phyloP scores from a whole-genome alignment of 1,140 invertebrate genomes.

The Bombus turneri region DNA sequence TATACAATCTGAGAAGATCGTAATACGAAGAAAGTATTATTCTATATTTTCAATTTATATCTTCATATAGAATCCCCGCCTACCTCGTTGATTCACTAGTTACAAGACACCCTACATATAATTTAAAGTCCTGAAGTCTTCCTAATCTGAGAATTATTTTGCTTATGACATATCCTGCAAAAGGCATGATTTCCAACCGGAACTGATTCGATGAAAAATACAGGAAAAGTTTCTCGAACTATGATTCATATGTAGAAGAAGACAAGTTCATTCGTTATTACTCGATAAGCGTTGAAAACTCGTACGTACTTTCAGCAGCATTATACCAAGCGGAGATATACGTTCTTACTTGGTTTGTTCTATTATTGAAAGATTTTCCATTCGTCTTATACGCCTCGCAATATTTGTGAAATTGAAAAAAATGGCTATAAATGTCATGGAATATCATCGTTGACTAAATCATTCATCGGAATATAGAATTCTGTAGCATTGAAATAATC shows the following conservation, averaged over 20 bases:
- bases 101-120: too few relatives aligned
- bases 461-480: too few relatives aligned
- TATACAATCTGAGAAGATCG: too few relatives aligned
- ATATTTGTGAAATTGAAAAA: not conserved
- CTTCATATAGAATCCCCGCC: too few relatives aligned
- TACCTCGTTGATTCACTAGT: too few relatives aligned
- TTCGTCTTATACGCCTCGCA: not conserved
- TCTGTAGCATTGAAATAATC: too few relatives aligned
- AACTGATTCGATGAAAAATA: constrained; percentile 43
- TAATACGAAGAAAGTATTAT: too few relatives aligned
- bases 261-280: not conserved
- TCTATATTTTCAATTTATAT: too few relatives aligned
- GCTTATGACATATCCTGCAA: not conserved
- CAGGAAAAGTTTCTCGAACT: not conserved
- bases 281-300: constrained; percentile 6
- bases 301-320: not conserved
- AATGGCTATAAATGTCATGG: too few relatives aligned
- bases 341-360: not conserved
- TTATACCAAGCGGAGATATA: not conserved
- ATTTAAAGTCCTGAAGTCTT: not conserved
- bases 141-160: not conserved
- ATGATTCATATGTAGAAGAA: not conserved
- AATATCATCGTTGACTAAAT: too few relatives aligned
- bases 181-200: not conserved
- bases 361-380: not conserved